Evolutionary conservation across 2,113 vertebrate genomes (phyloP).

Genomic region (Seriola quinqueradiata): DNA sequence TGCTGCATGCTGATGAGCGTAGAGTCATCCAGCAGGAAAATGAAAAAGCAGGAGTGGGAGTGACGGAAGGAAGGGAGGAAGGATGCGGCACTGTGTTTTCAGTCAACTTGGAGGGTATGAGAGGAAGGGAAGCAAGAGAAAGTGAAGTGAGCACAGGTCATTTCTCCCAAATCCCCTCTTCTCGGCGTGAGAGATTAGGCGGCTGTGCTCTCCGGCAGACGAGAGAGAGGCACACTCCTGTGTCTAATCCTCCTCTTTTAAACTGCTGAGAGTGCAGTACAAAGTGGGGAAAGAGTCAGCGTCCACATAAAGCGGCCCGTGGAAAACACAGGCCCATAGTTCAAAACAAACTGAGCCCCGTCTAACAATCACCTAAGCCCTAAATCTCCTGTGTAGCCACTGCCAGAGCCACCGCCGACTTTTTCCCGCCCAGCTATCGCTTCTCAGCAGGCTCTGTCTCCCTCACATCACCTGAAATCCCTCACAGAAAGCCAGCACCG

Average conservation of each 20-base stretch:
- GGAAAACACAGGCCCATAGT: constrained; percentile 58
- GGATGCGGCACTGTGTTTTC: constrained; percentile 51
- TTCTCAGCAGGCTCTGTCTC: constrained; percentile 20
- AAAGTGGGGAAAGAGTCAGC: constrained; percentile 58
- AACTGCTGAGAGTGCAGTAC: constrained; percentile 74
- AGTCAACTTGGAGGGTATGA: constrained; percentile 30
- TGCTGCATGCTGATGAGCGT: constrained; percentile 76
- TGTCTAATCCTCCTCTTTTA: constrained; percentile 77
- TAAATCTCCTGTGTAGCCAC: constrained; percentile 60
- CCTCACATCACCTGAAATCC: constrained; percentile 33
- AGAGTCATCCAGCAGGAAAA: constrained; percentile 51
- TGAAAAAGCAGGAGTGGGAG: constrained; percentile 39
- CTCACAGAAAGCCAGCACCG: neutral
- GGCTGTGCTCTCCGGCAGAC: constrained; percentile 60
- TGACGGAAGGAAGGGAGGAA: constrained; percentile 42
- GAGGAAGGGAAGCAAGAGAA: constrained; percentile 32
- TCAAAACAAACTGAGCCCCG: constrained; percentile 67
- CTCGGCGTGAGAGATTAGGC: constrained; percentile 74
- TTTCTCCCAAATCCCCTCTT: constrained; percentile 75
- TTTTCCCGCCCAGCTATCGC: constrained; percentile 32
- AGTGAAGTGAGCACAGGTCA: constrained; percentile 71
- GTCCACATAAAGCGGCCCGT: constrained; percentile 55
- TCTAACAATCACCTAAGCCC: constrained; percentile 67
- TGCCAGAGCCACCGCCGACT: constrained; percentile 27
- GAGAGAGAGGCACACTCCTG: constrained; percentile 63